phyloP scores from a whole-genome alignment of 1,140 invertebrate genomes.

The Dysdera silvatica region DNA sequence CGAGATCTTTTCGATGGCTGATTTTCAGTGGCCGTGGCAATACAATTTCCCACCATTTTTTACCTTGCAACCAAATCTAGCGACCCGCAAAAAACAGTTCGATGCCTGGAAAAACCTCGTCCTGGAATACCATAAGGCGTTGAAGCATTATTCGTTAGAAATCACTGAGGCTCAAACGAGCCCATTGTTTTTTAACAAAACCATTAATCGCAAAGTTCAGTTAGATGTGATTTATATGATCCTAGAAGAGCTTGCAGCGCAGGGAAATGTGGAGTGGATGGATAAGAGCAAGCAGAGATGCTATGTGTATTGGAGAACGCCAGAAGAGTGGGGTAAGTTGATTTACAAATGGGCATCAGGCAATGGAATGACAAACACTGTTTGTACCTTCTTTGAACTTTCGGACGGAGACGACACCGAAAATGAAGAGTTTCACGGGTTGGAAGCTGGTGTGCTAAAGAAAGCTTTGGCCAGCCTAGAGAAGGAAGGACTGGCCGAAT shows the following conservation, averaged over 20 bases:
- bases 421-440: conserved; percentile 65
- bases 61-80: conserved; percentile 85
- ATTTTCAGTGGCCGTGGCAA: conserved; percentile 72
- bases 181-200: conserved; percentile 74
- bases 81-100: conserved; percentile 82
- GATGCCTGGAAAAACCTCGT: conserved; percentile 83
- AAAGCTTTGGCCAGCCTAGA: conserved; percentile 71
- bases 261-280: conserved; percentile 72
- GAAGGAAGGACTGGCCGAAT: conserved; percentile 69
- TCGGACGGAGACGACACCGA: conserved; percentile 69
- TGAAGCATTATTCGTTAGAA: conserved; percentile 71
- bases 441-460: conserved; percentile 62
- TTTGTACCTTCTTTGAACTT: conserved; percentile 88
- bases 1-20: conserved; percentile 33
- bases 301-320: conserved; percentile 87
- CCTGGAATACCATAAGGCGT: conserved; percentile 68
- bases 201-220: conserved; percentile 69
- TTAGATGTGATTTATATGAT: conserved; percentile 63
- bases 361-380: conserved; percentile 71
- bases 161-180: conserved; percentile 65
- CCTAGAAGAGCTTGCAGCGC: conserved; percentile 66
- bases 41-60: conserved; percentile 81
- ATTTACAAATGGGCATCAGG: conserved; percentile 77
- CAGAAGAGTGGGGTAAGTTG: conserved; percentile 88
- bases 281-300: conserved; percentile 75